Conservation (phyloP, 2,113 vertebrate species). For the Varanus komodoensis region DNA sequence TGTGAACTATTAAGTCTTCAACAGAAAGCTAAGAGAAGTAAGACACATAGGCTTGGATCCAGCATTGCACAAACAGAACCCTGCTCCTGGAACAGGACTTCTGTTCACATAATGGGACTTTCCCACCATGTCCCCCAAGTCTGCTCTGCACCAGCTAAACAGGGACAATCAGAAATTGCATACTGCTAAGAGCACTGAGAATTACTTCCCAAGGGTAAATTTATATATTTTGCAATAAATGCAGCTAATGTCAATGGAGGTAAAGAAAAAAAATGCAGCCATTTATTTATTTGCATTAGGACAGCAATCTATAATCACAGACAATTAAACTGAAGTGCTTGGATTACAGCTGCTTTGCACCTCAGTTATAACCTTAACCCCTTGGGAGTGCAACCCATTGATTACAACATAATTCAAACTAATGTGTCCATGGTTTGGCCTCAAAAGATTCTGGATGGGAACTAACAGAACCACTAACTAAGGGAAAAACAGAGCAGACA, state of each 20-base stretch:
- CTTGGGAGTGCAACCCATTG: not conserved
- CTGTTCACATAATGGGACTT: too few species aligned
- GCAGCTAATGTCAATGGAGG: not conserved
- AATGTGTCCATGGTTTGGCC: not conserved
- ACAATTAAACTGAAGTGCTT: not conserved
- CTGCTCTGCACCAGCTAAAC: not conserved
- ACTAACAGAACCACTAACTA: not conserved
- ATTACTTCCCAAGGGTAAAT: not conserved
- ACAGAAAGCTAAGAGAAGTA: not conserved
- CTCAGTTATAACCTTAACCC: not conserved
- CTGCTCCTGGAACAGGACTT: too few species aligned
- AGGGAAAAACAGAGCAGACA: not conserved
- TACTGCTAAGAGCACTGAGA: not conserved
- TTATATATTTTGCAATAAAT: not conserved
- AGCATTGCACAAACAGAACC: too few species aligned
- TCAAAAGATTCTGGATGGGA: not conserved
- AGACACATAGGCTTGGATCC: not conserved
- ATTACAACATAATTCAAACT: conserved; percentile 2
- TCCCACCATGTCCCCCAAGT: too few species aligned
- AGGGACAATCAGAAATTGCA: not conserved
- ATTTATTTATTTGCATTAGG: not conserved
- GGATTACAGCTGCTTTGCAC: not conserved
- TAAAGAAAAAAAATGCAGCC: too few species aligned
- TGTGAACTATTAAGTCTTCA: not conserved
- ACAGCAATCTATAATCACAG: not conserved